A percentile compares a stretch with the other conserved stretches of the same genome.
Evolutionary conservation across 2,113 vertebrate species (phyloP).

Genomic region (Fregetta grallaria): DNA sequence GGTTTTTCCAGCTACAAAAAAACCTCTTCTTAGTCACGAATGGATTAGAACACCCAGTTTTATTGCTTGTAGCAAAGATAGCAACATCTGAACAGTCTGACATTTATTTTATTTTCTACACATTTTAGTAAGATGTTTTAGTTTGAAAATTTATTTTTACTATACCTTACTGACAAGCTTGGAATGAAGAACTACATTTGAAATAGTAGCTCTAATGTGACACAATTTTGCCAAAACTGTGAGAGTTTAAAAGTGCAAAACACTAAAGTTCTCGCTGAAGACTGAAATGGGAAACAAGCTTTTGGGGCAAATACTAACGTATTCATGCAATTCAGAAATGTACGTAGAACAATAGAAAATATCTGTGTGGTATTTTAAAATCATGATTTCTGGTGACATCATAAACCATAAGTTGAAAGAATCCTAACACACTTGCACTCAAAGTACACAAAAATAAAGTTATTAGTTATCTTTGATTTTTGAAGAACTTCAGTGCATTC

Average conservation of each 20-base stretch:
- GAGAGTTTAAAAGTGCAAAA: neutral
- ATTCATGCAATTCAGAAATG: neutral
- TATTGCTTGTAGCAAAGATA: neutral
- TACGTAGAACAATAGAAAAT: neutral
- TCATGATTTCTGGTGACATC: slow-evolving; percentile 59
- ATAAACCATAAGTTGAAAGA: slow-evolving; percentile 61
- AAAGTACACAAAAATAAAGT: neutral
- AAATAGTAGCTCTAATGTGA: neutral
- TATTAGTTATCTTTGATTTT: neutral
- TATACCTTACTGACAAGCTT: neutral
- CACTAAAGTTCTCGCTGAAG: neutral
- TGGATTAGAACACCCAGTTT: neutral
- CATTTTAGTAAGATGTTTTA: neutral
- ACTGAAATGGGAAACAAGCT: neutral
- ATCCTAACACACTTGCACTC: neutral
- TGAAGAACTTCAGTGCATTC: neutral
- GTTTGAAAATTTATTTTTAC: neutral
- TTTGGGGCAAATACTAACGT: neutral
- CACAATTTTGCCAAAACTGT: neutral
- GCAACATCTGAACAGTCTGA: neutral
- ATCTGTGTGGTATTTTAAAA: neutral
- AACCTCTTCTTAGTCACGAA: neutral
- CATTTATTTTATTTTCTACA: neutral
- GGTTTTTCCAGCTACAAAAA: neutral
- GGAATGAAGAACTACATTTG: neutral